These are phyloP conservation scores for Maniola hyperantus DNA, from an alignment of 2,888 invertebrate genomes.

Conservation along the genomic window DNA sequence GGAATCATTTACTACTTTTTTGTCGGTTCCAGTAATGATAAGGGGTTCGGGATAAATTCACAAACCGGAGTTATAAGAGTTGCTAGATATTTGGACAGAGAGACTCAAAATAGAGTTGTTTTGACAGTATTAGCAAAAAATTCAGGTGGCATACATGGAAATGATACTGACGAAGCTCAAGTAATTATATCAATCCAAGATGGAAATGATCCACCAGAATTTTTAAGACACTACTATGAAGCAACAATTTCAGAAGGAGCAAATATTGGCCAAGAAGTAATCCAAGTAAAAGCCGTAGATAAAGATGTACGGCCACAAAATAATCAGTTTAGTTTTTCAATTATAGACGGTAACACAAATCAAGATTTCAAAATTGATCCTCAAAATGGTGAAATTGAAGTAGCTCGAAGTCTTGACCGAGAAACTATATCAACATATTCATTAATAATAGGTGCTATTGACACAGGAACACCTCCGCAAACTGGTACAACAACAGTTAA, in stretches of 20 bases:
- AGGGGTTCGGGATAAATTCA: slow-evolving; percentile 93
- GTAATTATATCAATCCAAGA: slow-evolving; percentile 97
- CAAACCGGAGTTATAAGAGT: slow-evolving; percentile 93
- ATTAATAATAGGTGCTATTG: slow-evolving; percentile 92
- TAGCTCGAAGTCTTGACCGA: slow-evolving; percentile 89
- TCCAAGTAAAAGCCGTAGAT: slow-evolving; percentile 92
- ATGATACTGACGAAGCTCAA: slow-evolving; percentile 97
- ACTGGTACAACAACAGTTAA: slow-evolving; percentile 94
- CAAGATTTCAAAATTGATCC: slow-evolving; percentile 95
- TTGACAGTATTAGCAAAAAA: slow-evolving; percentile 97
- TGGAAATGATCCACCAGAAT: slow-evolving; percentile 98
- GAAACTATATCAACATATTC: slow-evolving; percentile 90
- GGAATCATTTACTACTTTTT: slow-evolving; percentile 95
- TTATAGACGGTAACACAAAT: slow-evolving; percentile 91
- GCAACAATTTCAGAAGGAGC: slow-evolving; percentile 92
- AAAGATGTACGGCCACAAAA: slow-evolving; percentile 95
- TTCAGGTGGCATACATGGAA: slow-evolving; percentile 95
- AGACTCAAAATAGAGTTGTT: slow-evolving; percentile 94
- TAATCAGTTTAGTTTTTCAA: slow-evolving; percentile 95
- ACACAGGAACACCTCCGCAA: slow-evolving; percentile 94
- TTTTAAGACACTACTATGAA: slow-evolving; percentile 90
- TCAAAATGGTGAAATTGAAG: slow-evolving; percentile 91
- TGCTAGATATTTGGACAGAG: slow-evolving; percentile 90
- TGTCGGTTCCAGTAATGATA: slow-evolving; percentile 95
- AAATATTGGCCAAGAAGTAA: slow-evolving; percentile 86